These are phyloP conservation scores for Sebastes matsubarae DNA, from an alignment of 2,797 vertebrate species.

Conservation along the genomic window DNA sequence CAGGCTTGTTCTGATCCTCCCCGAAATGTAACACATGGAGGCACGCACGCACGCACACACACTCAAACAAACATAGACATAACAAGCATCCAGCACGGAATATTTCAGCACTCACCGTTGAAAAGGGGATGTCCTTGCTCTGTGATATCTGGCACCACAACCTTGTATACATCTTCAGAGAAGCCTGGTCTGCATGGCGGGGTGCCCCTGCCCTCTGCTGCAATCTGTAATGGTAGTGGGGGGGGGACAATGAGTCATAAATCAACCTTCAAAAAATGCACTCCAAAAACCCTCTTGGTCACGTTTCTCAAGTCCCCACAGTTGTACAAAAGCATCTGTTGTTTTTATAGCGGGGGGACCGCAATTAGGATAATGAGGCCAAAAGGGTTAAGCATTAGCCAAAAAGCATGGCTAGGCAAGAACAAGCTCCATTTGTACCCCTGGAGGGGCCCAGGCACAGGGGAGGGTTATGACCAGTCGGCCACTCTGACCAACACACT, in stretches of 20 bases:
- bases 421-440: conserved; percentile 93
- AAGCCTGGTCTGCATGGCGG: conserved; percentile 93
- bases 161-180: conserved; percentile 92
- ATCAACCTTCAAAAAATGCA: conserved; percentile 69
- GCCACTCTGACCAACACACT: conserved; percentile 83
- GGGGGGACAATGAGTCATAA: conserved; percentile 75
- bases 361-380: conserved; percentile 90
- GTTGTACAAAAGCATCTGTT: conserved; percentile 89
- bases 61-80: conserved; percentile 51
- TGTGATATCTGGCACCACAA: conserved; percentile 83
- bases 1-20: conserved; percentile 67
- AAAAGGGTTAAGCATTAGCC: conserved; percentile 97
- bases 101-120: conserved; percentile 85
- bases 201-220: conserved; percentile 87
- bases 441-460: conserved; percentile 79
- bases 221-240: conserved; percentile 81
- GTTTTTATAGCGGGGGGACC: conserved; percentile 84
- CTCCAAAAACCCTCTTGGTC: conserved; percentile 82
- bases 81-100: conserved; percentile 69
- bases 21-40: conserved; percentile 60
- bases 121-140: conserved; percentile 92
- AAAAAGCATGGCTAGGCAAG: conserved; percentile 85
- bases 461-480: conserved; percentile 49
- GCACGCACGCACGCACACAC: conserved; percentile 34
- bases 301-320: conserved; percentile 76